Evolutionary conservation across 2,797 vertebrate genomes (phyloP).

Genomic region (Liparis tanakae): DNA sequence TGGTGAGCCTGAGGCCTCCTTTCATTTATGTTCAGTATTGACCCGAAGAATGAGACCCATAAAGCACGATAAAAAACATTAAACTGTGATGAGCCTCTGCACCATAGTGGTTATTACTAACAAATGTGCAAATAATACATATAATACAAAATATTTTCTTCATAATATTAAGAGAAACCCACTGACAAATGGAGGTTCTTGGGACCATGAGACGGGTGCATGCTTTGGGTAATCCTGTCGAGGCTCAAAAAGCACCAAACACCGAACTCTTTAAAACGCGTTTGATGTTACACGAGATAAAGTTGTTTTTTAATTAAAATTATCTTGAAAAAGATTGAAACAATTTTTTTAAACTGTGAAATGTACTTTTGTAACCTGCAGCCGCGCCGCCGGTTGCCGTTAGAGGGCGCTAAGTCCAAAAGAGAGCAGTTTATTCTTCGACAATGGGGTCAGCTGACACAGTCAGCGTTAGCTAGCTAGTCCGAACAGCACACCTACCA

Average conservation of each 20-base stretch:
- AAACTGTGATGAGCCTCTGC: too few relatives aligned
- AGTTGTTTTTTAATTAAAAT: not conserved
- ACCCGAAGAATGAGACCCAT: too few relatives aligned
- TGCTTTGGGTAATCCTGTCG: not conserved
- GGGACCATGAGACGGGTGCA: not conserved
- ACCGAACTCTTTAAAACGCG: not conserved
- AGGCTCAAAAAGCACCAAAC: too few relatives aligned
- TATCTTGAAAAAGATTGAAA: not conserved
- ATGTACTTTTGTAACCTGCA: not conserved
- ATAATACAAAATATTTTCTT: too few relatives aligned
- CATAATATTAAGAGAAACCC: not conserved
- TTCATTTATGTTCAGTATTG: too few relatives aligned
- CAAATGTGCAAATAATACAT: too few relatives aligned
- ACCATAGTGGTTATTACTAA: too few relatives aligned
- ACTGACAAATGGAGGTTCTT: not conserved
- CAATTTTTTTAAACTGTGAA: not conserved
- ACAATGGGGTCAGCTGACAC: conserved; percentile 20
- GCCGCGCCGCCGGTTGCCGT: not conserved
- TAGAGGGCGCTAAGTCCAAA: conserved; percentile 57
- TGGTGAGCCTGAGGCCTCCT: too few relatives aligned
- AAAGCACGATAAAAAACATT: too few relatives aligned
- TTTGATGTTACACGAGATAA: not conserved
- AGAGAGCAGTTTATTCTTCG: not conserved
- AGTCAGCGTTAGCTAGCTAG: not conserved
- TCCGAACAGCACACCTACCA: not conserved